These are phyloP conservation scores for Microctenopoma stevenorrisi DNA, from an alignment of 2,797 vertebrate species.

Conservation along the genomic window DNA sequence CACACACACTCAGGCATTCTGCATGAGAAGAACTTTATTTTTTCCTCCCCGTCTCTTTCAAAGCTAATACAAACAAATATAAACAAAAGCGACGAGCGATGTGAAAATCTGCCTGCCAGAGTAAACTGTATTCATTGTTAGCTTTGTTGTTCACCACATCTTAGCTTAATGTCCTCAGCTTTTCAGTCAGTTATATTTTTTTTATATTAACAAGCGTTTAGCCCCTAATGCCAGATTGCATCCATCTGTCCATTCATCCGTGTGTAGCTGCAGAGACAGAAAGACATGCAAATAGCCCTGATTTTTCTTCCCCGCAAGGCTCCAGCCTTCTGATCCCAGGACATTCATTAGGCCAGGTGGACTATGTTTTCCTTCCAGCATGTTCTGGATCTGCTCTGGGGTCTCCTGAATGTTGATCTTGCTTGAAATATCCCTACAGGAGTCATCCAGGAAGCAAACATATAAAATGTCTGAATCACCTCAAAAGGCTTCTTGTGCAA, in stretches of 20 bases:
- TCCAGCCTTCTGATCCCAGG: background rate
- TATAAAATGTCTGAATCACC: background rate
- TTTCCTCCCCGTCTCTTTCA: constrained; percentile 6
- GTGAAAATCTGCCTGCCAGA: constrained; percentile 5
- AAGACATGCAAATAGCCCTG: background rate
- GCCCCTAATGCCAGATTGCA: background rate
- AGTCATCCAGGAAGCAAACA: background rate
- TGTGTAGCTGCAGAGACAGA: constrained; percentile 6
- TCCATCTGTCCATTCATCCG: background rate
- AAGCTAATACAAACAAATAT: constrained; percentile 23
- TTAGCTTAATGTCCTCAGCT: constrained; percentile 14
- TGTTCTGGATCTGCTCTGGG: background rate
- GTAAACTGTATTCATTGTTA: background rate
- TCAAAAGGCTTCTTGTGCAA: background rate
- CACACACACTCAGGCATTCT: constrained; percentile 33
- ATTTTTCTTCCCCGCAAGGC: background rate
- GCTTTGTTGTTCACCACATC: constrained; percentile 25
- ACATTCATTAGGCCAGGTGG: background rate
- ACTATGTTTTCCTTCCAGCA: background rate
- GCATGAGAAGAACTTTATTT: constrained; percentile 36
- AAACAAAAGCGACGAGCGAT: constrained; percentile 5
- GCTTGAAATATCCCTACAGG: constrained; percentile 2
- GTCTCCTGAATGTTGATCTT: constrained; percentile 4
- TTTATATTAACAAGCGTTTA: background rate
- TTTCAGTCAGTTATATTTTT: constrained; percentile 7